Percentiles rank a stretch among this genome's conserved stretches.
Evolutionary conservation across 2,113 vertebrate genomes (phyloP).

Genomic region (Syrrhaptes paradoxus): DNA sequence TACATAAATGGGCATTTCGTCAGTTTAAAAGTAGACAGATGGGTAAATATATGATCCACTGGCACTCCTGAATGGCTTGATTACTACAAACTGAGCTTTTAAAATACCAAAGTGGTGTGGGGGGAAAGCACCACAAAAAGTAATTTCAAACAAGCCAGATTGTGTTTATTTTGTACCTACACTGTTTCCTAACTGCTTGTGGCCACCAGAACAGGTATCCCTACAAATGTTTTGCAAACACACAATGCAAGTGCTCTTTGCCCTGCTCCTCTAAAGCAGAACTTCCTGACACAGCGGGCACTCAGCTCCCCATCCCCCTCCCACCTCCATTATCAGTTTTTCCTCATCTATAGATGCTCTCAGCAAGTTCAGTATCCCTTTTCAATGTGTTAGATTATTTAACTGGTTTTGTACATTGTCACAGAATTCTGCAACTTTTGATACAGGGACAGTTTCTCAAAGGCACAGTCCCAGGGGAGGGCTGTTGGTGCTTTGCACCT

Average conservation of each 20-base stretch:
- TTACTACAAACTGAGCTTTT: neutral
- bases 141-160: neutral
- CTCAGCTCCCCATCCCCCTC: neutral
- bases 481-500: neutral
- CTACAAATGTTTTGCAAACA: neutral
- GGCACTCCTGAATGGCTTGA: neutral
- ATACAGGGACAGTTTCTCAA: neutral
- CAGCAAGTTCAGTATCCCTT: neutral
- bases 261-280: neutral
- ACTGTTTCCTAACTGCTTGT: neutral
- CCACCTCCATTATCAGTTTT: neutral
- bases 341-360: neutral
- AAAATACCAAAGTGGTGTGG: neutral
- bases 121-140: neutral
- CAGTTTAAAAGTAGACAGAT: neutral
- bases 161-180: accelerated
- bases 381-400: neutral
- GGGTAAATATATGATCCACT: neutral
- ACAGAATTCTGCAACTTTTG: neutral
- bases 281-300: accelerated
- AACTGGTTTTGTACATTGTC: neutral
- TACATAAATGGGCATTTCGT: neutral
- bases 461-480: neutral
- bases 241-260: neutral
- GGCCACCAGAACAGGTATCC: neutral